A percentile compares a stretch with the other conserved stretches of the same genome.
Evolutionary conservation across 2,797 vertebrate species (phyloP).

Genomic region (Enteromius mattozi): DNA sequence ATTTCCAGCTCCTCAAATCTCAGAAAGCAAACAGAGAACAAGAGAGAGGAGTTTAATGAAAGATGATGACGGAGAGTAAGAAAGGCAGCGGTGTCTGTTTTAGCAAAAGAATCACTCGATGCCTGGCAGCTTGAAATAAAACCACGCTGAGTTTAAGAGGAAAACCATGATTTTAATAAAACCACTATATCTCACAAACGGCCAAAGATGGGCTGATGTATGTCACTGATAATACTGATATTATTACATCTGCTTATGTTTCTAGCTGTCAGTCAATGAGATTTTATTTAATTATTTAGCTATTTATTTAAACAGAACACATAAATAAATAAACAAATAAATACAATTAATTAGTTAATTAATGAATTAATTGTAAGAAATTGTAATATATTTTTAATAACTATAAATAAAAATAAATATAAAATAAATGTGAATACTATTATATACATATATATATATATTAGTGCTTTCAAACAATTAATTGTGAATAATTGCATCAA

Average conservation of each 20-base stretch:
- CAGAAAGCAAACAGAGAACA: conserved; percentile 19
- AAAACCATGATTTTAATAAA: background rate
- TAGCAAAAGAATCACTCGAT: background rate
- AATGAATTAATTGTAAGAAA: too few species aligned
- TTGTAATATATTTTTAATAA: too few species aligned
- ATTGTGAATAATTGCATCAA: too few species aligned
- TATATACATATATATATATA: too few species aligned
- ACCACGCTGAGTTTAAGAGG: background rate
- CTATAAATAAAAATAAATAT: too few species aligned
- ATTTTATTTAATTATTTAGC: background rate
- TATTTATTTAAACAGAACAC: background rate
- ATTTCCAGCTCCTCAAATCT: conserved; percentile 52
- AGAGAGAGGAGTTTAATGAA: conserved; percentile 1
- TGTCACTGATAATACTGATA: background rate
- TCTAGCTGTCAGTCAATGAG: background rate
- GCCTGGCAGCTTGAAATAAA: background rate
- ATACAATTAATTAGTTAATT: too few species aligned
- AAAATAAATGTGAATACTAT: too few species aligned
- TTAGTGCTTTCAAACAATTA: too few species aligned
- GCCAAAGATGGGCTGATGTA: background rate
- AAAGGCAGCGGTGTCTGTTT: conserved; percentile 12
- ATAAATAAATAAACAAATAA: too few species aligned
- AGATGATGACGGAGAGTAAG: background rate
- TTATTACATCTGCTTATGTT: background rate
- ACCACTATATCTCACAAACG: background rate